Percentiles rank a stretch among this genome's conserved stretches.
Conservation (phyloP, 2,797 vertebrate genomes). For the Lepus townsendii region DNA sequence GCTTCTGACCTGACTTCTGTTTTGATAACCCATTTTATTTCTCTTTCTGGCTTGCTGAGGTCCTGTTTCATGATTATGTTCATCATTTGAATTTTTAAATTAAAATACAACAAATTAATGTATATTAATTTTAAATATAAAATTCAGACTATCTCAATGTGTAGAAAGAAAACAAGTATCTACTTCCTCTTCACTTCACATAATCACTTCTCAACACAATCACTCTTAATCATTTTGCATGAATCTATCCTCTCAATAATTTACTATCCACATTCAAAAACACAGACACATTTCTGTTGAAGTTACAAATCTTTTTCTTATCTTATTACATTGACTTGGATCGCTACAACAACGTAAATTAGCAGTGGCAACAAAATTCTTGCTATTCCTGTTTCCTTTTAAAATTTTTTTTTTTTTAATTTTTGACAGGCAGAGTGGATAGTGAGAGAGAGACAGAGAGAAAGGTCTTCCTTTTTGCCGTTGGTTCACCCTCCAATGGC, state of each 20-base stretch:
- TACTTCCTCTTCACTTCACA: background rate
- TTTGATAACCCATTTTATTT: conserved; percentile 23
- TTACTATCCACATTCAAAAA: conserved; percentile 31
- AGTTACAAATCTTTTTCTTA: conserved; percentile 50
- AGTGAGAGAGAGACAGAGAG: no score
- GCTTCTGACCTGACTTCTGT: background rate
- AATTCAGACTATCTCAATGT: background rate
- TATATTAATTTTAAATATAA: conserved; percentile 11
- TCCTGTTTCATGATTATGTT: background rate
- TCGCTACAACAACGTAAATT: conserved; percentile 2
- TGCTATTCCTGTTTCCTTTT: conserved; percentile 19
- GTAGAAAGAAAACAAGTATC: background rate
- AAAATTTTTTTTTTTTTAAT: background rate
- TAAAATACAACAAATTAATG: background rate
- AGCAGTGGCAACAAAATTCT: background rate
- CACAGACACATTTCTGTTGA: background rate
- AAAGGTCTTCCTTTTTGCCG: no score
- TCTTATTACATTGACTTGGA: conserved; percentile 15
- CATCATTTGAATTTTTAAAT: conserved; percentile 5
- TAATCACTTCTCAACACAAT: background rate
- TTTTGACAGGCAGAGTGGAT: background rate
- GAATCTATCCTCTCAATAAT: background rate
- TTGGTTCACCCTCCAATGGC: no score
- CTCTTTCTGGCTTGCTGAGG: background rate
- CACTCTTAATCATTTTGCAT: background rate